Conservation (phyloP, 2,797 vertebrate species). For the Pelobates cultripes region DNA sequence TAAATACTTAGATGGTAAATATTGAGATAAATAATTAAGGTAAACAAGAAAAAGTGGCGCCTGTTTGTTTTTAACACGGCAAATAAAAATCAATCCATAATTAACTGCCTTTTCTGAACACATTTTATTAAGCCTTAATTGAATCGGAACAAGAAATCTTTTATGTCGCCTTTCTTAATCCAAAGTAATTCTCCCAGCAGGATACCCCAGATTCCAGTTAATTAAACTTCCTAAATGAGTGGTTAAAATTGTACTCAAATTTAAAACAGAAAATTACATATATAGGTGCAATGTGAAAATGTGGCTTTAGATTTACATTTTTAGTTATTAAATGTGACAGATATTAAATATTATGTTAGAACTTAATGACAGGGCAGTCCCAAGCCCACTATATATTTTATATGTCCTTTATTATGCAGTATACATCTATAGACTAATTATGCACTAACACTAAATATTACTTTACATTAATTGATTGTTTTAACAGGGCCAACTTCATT, state of each 20-base stretch:
- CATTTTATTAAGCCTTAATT: conserved; percentile 92
- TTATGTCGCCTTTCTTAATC: conserved; percentile 81
- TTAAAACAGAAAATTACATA: conserved; percentile 45
- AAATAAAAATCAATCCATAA: conserved; percentile 83
- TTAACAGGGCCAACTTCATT: too few relatives aligned
- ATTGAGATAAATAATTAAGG: conserved; percentile 23
- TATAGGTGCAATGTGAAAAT: conserved; percentile 37
- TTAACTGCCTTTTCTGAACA: conserved; percentile 83
- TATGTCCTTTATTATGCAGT: too few relatives aligned
- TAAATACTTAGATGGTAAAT: conserved; percentile 7
- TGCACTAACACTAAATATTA: too few relatives aligned
- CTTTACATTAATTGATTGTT: too few relatives aligned
- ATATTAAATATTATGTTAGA: too few relatives aligned
- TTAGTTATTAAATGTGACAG: too few relatives aligned
- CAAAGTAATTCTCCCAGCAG: conserved; percentile 84
- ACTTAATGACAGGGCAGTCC: too few relatives aligned
- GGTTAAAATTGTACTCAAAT: conserved; percentile 59
- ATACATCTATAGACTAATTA: too few relatives aligned
- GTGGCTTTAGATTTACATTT: not conserved
- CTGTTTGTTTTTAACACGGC: conserved; percentile 65
- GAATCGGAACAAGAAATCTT: conserved; percentile 83
- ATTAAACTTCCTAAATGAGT: conserved; percentile 82
- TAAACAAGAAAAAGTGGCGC: conserved; percentile 49
- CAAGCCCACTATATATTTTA: too few relatives aligned
- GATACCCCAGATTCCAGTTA: conserved; percentile 79